Evolutionary conservation across 2,888 invertebrate species (phyloP), one percentile per base, ranked within the genome.

Genomic region (Choreutis nemorana): DNA sequence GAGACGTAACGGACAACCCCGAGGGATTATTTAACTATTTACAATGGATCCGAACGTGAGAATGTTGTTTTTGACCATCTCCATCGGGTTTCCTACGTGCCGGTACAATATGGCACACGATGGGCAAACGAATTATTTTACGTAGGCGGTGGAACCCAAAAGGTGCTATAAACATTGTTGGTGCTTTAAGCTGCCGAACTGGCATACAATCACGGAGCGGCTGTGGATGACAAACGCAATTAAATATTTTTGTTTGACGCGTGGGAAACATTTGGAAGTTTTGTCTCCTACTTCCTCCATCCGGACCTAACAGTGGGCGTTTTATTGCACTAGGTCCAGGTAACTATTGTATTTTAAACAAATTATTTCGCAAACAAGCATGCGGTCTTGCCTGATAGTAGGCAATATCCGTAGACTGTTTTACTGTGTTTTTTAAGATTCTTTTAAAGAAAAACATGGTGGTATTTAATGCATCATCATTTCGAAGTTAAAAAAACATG

Each of bases 11-110:
- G 55, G 55, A 54, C 54, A 55, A 62, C 66, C 55, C 56, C 49
- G 42, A 41, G 43, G 46, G 54, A 55, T 48, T 57, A 52, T n/a
- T n/a, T n/a, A n/a, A n/a, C 51, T 65, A 54, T 72, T 68, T 67
- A 73, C 70, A 67, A 70, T 65, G 50, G 59, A 54, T 48, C 55
- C 51, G 57, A 63, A 73, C 77, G 77, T 77, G 77, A 77, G 77
- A 77, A 72, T 62, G 59, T 65, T 50, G 60, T 59, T 62, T 55
- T 56, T 56, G 55, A 56, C 51, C 48, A 56, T 59, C 60, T 59
- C 55, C 58, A 62, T 62, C 63, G 40, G 45, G 48, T 42, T 38
- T 40, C 46, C 62, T 71, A 72, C 72, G 72, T 70, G 72, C 59
- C 37, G 37, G 44, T 49, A 68, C 63, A 68, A 70, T 55, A 47